Base-by-base conservation (phyloP, 1,140 invertebrate species). In the Achatina immaculata region DNA sequence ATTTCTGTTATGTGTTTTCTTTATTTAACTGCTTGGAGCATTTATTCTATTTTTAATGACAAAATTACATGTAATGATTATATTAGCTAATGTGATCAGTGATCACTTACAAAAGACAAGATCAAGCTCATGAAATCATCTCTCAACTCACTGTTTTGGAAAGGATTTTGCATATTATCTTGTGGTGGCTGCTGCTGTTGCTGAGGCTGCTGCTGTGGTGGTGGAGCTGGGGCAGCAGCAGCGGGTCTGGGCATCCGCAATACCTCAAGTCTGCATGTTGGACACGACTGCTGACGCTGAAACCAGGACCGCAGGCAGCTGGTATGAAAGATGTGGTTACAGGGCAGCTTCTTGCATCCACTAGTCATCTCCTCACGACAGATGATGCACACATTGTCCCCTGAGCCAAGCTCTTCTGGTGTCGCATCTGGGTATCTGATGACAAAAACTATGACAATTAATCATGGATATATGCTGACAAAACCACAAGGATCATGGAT, bases 291-390 rank as follows among this genome's bases (percentile, higher is more conserved):
- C 91, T 99, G 99, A 19, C 98, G 94, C 92, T 99, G 99, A 92
- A 99, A 99, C 98, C 98, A 99, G 6, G 97, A 97, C 14, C 98
- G 94, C n/a, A 99, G 93, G 91, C 99, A 99, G 43, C 96, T 95
- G 36, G 97, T 96, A 91, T 99, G 99, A 93, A 99, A 99, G 87
- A 99, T 99, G 90, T 99, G 99, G 92, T 98, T 98, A 92, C 99
- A 99, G 0, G 99, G 98, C 78, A 99, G 92, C 90, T 99, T 99
- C 92, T 99, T 99, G 82, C 89, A 88, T 72, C 83, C 83, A 83
- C 93, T 92, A 58, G 93, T 91, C 96, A 97, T 98, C 90, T 97
- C 95, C 92, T 97, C 98, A 77, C 98, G 93, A 89, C 99, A 99
- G 86, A 99, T 99, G 85, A 99, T 99, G 91, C 99, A 99, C 66